These are phyloP conservation scores for Neoscelio sp. DNA, from an alignment of 2,888 invertebrate genomes.

Conservation along the genomic window DNA sequence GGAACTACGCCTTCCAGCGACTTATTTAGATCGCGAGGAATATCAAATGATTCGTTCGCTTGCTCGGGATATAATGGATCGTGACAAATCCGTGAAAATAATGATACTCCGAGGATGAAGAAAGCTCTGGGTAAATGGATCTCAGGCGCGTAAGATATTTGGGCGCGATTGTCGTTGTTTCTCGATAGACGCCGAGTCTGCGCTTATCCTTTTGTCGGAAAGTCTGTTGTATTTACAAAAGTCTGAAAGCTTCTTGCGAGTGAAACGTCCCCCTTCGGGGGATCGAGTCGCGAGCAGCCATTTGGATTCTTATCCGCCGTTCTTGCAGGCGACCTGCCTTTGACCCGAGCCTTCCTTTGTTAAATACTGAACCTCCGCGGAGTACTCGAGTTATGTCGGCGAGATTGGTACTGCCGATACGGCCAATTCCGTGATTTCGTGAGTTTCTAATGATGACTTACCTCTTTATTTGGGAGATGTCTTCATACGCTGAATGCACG, in stretches of 20 bases:
- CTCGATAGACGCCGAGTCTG: constrained; percentile 42
- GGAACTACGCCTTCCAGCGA: constrained; percentile 14
- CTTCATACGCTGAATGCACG: constrained; percentile 1
- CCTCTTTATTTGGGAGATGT: constrained; percentile 24
- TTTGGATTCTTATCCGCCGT: constrained; percentile 50
- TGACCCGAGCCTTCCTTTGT: constrained; percentile 56
- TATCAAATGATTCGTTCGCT: constrained; percentile 31
- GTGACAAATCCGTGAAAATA: constrained; percentile 37
- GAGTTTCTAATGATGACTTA: constrained; percentile 42
- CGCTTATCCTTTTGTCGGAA: constrained; percentile 44
- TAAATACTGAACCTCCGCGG: constrained; percentile 54
- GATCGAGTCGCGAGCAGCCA: constrained; percentile 29
- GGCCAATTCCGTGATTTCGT: constrained; percentile 51
- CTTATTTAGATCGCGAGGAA: constrained; percentile 32
- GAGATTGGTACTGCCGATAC: constrained; percentile 51
- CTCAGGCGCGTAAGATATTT: constrained; percentile 33
- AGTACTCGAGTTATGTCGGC: constrained; percentile 33
- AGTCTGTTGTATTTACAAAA: constrained; percentile 48
- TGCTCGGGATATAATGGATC: constrained; percentile 13
- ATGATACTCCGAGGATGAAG: not conserved
- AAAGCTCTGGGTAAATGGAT: constrained; percentile 31
- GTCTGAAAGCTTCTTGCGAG: constrained; percentile 54
- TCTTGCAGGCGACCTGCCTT: constrained; percentile 35
- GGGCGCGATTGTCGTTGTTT: constrained; percentile 48
- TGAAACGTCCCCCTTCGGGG: constrained; percentile 13